These are phyloP conservation scores for Parauchenoglanis ngamensis DNA, from an alignment of 2,797 vertebrate genomes.

Conservation along the genomic window DNA sequence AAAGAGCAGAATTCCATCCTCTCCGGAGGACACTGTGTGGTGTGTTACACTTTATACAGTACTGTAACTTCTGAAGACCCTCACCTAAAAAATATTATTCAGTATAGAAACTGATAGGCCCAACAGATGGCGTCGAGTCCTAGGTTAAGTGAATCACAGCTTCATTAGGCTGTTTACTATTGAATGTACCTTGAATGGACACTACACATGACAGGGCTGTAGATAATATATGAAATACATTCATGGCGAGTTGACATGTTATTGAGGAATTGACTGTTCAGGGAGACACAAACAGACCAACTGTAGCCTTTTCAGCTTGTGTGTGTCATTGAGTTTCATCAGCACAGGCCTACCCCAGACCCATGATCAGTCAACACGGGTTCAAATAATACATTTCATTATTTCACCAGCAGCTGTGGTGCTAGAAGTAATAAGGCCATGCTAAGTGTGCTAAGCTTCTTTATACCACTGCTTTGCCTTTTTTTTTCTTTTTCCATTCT, in stretches of 20 bases:
- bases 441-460: slow-evolving; percentile 73
- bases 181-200: neutral
- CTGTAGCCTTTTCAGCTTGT: slow-evolving; percentile 54
- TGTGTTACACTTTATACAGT: neutral
- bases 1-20: neutral
- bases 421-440: slow-evolving; percentile 73
- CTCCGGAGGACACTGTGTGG: neutral
- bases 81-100: neutral
- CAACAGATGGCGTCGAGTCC: neutral
- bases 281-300: slow-evolving; percentile 48
- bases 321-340: slow-evolving; percentile 76
- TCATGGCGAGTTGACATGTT: neutral
- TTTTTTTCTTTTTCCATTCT: slow-evolving; percentile 60
- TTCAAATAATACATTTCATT: slow-evolving; percentile 73
- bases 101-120: neutral
- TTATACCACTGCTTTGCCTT: slow-evolving; percentile 68
- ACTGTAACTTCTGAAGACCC: neutral
- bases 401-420: slow-evolving; percentile 71
- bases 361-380: slow-evolving; percentile 71
- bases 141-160: neutral
- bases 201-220: neutral
- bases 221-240: neutral
- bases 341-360: slow-evolving; percentile 71
- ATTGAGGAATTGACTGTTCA: slow-evolving; percentile 52
- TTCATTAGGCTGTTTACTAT: neutral